phyloP scores from a whole-genome alignment of 23 tunicate species.

The Botrylloides violaceus region DNA sequence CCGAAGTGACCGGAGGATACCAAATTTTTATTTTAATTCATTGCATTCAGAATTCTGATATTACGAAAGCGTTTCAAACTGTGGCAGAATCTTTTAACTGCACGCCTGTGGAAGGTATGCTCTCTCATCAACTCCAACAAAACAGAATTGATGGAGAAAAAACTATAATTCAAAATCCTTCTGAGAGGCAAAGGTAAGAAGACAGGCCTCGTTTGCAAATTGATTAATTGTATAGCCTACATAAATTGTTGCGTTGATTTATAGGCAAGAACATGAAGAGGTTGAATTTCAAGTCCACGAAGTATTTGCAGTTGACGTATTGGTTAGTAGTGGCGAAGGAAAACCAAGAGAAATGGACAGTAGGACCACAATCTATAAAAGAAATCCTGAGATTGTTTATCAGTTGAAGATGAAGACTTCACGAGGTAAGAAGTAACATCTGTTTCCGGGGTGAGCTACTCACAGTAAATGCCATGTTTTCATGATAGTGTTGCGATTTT shows the following conservation, averaged over 20 bases:
- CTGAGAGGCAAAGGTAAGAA: slow-evolving; percentile 74
- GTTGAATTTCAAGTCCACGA: slow-evolving; percentile 85
- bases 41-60: slow-evolving; percentile 60
- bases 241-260: neutral
- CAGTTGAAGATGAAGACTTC: slow-evolving; percentile 98
- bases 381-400: slow-evolving; percentile 89
- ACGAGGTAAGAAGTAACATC: slow-evolving; percentile 88
- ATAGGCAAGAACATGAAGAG: slow-evolving; percentile 81
- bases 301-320: slow-evolving; percentile 89
- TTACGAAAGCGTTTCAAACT: slow-evolving; percentile 49
- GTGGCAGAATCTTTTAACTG: slow-evolving; percentile 69
- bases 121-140: slow-evolving; percentile 84
- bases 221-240: neutral
- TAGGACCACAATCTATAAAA: slow-evolving; percentile 89
- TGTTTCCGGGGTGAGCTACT: too few species aligned
- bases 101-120: slow-evolving; percentile 92
- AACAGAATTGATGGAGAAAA: slow-evolving; percentile 91
- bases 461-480: too few species aligned
- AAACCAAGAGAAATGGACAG: slow-evolving; percentile 78
- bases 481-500: too few species aligned
- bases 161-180: slow-evolving; percentile 92
- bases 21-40: neutral
- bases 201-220: neutral
- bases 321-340: slow-evolving; percentile 91
- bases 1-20: neutral